Conservation (phyloP, 2,888 invertebrate species). For the Agonopterix heracliana region DNA sequence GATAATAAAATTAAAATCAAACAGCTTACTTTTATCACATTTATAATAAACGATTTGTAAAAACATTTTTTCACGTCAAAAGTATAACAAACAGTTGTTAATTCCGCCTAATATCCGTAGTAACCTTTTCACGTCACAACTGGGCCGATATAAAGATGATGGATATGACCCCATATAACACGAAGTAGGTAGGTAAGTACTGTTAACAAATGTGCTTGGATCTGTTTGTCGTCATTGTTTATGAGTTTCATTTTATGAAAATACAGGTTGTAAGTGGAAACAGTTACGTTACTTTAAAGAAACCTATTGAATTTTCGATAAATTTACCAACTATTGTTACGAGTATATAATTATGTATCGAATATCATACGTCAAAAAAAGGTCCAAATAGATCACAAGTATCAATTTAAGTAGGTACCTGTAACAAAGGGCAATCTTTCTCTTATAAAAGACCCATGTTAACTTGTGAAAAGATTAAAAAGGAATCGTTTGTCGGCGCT, state of each 20-base stretch:
- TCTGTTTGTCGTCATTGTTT: too few relatives aligned
- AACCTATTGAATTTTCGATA: too few relatives aligned
- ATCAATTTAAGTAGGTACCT: neutral
- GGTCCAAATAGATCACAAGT: neutral
- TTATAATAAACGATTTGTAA: slow-evolving; percentile 28
- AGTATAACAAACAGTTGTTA: slow-evolving; percentile 68
- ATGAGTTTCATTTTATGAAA: too few relatives aligned
- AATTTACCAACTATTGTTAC: slow-evolving; percentile 12
- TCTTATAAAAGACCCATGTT: slow-evolving; percentile 27
- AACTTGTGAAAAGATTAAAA: slow-evolving; percentile 47
- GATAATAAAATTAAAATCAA: too few relatives aligned
- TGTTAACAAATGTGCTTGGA: too few relatives aligned
- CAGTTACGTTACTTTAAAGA: too few relatives aligned
- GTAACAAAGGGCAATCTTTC: slow-evolving; percentile 17
- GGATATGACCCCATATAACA: slow-evolving; percentile 58
- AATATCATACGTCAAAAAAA: slow-evolving; percentile 18
- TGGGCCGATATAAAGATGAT: slow-evolving; percentile 66
- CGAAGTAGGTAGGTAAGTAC: slow-evolving; percentile 32
- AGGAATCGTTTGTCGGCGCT: slow-evolving; percentile 50
- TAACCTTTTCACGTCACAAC: slow-evolving; percentile 62
- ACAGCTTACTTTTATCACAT: too few relatives aligned
- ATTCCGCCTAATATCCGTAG: slow-evolving; percentile 66
- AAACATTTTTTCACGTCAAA: slow-evolving; percentile 59
- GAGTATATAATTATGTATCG: slow-evolving; percentile 5
- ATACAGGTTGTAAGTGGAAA: too few relatives aligned